A percentile compares a stretch with the other conserved stretches of the same genome.
Evolutionary conservation across 2,888 invertebrate species (phyloP).

Genomic region (Sphaerophoria taeniata): DNA sequence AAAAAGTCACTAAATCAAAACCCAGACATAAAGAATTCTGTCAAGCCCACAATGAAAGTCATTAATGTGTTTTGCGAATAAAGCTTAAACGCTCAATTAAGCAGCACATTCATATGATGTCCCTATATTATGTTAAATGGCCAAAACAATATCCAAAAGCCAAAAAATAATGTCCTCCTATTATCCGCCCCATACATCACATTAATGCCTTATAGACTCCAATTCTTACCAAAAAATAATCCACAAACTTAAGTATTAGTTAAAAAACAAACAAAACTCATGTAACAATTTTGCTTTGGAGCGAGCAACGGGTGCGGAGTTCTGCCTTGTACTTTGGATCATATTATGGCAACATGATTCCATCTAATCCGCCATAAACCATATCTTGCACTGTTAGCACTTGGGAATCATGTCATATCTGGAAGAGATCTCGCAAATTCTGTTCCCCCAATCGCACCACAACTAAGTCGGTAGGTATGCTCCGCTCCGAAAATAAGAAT

Average conservation of each 20-base stretch:
- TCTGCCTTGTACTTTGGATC: slow-evolving; percentile 59
- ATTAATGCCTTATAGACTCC: slow-evolving; percentile 41
- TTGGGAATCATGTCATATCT: slow-evolving; percentile 69
- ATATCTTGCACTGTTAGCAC: slow-evolving; percentile 71
- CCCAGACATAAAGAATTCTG: not conserved
- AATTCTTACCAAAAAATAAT: slow-evolving; percentile 27
- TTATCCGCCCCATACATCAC: slow-evolving; percentile 59
- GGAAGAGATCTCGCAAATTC: slow-evolving; percentile 58
- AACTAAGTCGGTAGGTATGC: not conserved
- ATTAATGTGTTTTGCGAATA: slow-evolving; percentile 6
- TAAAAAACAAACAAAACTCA: slow-evolving; percentile 20
- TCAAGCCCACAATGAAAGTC: slow-evolving; percentile 37
- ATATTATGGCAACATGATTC: slow-evolving; percentile 73
- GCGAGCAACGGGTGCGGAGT: not conserved
- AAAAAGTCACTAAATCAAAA: not conserved
- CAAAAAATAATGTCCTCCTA: slow-evolving; percentile 50
- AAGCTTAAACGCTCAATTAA: slow-evolving; percentile 51
- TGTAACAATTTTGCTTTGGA: slow-evolving; percentile 21
- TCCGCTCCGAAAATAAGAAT: slow-evolving; percentile 46
- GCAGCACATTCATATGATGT: slow-evolving; percentile 37
- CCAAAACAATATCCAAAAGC: slow-evolving; percentile 29
- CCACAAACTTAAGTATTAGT: not conserved
- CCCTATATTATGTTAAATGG: slow-evolving; percentile 7
- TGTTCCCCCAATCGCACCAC: slow-evolving; percentile 2
- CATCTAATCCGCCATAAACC: slow-evolving; percentile 71